A percentile compares a stretch with the other conserved stretches of the same genome.
phyloP scores from a whole-genome alignment of 2,888 invertebrate genomes.

The Hyposoter dolosus region DNA sequence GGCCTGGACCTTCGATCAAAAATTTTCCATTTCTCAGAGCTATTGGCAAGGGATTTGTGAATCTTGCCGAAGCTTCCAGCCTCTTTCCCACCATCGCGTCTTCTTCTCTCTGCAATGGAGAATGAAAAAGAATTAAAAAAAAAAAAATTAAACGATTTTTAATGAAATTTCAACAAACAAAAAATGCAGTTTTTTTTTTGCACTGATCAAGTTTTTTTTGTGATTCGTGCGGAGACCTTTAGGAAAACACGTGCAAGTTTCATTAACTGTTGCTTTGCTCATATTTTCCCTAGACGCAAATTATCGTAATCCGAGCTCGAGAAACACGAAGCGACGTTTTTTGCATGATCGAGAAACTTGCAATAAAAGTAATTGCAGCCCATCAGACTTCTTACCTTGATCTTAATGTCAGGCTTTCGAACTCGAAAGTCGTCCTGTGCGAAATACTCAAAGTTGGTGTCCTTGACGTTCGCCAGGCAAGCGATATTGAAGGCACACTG shows the following conservation, averaged over 20 bases:
- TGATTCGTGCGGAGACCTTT: not conserved
- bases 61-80: constrained; percentile 87
- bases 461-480: constrained; percentile 91
- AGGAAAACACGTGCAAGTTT: not conserved
- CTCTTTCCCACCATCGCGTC: constrained; percentile 85
- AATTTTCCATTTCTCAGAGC: constrained; percentile 92
- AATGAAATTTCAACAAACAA: not conserved
- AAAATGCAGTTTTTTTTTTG: not conserved
- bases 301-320: not conserved
- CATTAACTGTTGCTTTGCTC: not conserved
- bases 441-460: constrained; percentile 94
- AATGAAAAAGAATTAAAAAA: not conserved
- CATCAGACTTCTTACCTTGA: constrained; percentile 84
- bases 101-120: constrained; percentile 81
- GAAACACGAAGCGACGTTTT: constrained; percentile 2
- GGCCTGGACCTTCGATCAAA: constrained; percentile 92
- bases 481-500: constrained; percentile 95
- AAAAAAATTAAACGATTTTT: not conserved
- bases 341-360: constrained; percentile 12
- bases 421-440: constrained; percentile 96
- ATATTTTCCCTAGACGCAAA: not conserved
- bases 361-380: constrained; percentile 27
- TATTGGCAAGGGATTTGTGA: constrained; percentile 94
- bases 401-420: constrained; percentile 94
- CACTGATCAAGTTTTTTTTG: not conserved